Evolutionary conservation across 64 coral and sea anemone genomes (phyloP).

Genomic region (Pocillopora damicornis): DNA sequence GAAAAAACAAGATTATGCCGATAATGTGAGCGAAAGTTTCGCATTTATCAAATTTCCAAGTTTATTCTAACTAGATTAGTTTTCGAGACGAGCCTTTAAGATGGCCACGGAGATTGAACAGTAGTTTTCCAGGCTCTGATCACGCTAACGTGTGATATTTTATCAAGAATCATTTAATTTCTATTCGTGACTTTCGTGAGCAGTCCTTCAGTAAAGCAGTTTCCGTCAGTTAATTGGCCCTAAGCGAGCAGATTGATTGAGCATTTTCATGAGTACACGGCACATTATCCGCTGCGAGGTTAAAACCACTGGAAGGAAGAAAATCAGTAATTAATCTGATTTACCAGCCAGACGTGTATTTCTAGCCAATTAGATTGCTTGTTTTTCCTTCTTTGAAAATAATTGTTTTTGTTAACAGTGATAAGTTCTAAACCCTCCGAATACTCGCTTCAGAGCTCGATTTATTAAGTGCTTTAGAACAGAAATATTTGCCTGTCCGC

Average conservation of each 20-base stretch:
- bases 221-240: neutral
- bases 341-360: neutral
- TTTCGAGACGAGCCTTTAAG: no score
- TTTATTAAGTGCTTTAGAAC: neutral
- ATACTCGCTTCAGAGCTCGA: neutral
- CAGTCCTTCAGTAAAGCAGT: neutral
- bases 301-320: neutral
- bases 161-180: neutral
- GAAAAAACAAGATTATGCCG: neutral
- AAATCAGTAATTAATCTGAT: neutral
- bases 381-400: neutral
- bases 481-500: neutral
- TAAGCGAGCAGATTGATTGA: neutral
- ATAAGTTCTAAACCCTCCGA: neutral
- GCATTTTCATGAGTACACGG: neutral
- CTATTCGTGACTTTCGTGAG: neutral
- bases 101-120: no score
- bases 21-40: neutral
- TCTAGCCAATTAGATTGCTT: neutral
- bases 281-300: neutral
- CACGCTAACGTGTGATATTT: neutral
- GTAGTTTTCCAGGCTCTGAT: no score
- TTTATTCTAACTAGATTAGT: neutral
- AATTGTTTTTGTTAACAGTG: neutral
- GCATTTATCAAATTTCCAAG: neutral